phyloP scores from a whole-genome alignment of 1,140 invertebrate species.

The Anastrepha ludens region DNA sequence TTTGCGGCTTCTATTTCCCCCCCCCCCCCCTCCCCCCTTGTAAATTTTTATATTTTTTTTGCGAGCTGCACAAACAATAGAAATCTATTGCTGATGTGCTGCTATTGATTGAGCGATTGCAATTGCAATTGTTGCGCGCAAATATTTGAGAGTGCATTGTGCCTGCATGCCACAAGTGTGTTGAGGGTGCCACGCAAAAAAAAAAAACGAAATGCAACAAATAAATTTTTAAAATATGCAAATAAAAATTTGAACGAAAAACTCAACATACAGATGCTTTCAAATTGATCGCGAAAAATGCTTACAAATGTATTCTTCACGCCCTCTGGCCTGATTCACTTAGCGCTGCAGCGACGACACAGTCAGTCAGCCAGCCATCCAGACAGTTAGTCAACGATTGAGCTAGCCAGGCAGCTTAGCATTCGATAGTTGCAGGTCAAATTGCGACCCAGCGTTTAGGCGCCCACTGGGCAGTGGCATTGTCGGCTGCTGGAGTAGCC shows the following conservation, averaged over 20 bases:
- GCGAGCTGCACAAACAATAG: background rate
- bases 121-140: constrained; percentile 31
- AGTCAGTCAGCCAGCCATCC: background rate
- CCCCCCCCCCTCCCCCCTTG: no score
- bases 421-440: constrained; percentile 26
- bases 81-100: constrained; percentile 7
- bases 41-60: background rate
- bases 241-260: background rate
- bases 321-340: background rate
- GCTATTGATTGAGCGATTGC: constrained; percentile 44
- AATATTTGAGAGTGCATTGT: background rate
- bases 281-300: constrained; percentile 31
- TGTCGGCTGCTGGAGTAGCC: constrained; percentile 39
- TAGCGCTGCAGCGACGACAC: background rate
- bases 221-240: background rate
- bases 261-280: background rate
- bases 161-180: constrained; percentile 37
- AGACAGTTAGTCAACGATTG: background rate
- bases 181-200: background rate
- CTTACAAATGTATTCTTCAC: background rate
- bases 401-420: background rate
- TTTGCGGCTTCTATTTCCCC: background rate
- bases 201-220: background rate
- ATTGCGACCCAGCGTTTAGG: background rate
- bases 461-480: constrained; percentile 45